Percentiles rank a stretch among this genome's conserved stretches.
Conservation (phyloP, 1,140 invertebrate genomes). For the Psilanteris sp. region DNA sequence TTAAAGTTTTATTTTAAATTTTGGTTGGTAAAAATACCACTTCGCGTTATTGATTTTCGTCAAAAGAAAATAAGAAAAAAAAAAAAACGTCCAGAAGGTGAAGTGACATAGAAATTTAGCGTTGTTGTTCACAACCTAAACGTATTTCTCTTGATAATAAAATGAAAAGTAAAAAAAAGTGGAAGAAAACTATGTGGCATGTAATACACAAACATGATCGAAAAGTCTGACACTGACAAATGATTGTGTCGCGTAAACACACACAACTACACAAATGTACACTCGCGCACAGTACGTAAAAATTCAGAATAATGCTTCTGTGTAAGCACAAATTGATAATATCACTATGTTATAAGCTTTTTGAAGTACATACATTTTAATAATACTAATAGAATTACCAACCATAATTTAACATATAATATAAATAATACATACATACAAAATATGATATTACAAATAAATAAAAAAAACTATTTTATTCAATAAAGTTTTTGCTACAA, state of each 20-base stretch:
- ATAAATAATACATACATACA: conserved; percentile 69
- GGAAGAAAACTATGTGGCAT: conserved; percentile 40
- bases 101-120: conserved; percentile 28
- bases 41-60: conserved; percentile 14
- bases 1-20: conserved; percentile 2
- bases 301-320: conserved; percentile 67
- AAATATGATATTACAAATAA: conserved; percentile 69
- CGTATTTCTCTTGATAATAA: conserved; percentile 44
- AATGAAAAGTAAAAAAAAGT: conserved; percentile 40
- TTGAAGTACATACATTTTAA: conserved; percentile 70
- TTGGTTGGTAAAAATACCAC: conserved; percentile 6
- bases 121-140: conserved; percentile 28
- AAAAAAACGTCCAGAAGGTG: conserved; percentile 25
- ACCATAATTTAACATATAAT: conserved; percentile 62
- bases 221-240: conserved; percentile 56
- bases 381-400: conserved; percentile 62
- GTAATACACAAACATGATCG: conserved; percentile 32
- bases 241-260: conserved; percentile 44
- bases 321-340: conserved; percentile 76
- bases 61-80: conserved; percentile 6
- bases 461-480: conserved; percentile 76
- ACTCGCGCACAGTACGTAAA: conserved; percentile 56
- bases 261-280: conserved; percentile 48
- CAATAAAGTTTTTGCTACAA: conserved; percentile 79
- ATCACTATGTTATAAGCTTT: conserved; percentile 79